Evolutionary conservation across 2,797 vertebrate genomes (phyloP).

Genomic region (Fringilla coelebs): DNA sequence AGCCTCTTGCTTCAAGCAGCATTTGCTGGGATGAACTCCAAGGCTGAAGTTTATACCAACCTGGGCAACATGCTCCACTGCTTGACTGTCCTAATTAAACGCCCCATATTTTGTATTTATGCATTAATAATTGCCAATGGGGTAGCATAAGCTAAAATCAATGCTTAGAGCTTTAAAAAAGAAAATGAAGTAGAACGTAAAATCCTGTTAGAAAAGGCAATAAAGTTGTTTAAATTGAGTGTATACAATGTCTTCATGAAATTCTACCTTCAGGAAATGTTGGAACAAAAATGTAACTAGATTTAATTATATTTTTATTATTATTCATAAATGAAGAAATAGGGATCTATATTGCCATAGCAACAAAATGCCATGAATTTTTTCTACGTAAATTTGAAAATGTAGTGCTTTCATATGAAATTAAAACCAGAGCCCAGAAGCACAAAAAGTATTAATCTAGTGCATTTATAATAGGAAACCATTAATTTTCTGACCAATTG

Average conservation of each 20-base stretch:
- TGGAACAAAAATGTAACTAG: conserved; percentile 13
- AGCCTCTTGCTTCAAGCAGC: not conserved
- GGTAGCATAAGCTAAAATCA: not conserved
- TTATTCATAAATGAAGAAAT: conserved; percentile 26
- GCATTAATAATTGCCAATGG: not conserved
- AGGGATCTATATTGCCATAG: not conserved
- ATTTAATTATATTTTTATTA: conserved; percentile 40
- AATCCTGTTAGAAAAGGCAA: not conserved
- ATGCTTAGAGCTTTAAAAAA: not conserved
- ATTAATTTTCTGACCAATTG: conserved; percentile 17
- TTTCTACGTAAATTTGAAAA: conserved; percentile 43
- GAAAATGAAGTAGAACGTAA: not conserved
- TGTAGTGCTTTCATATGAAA: not conserved
- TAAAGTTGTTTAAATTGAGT: conserved; percentile 10
- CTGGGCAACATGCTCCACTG: not conserved
- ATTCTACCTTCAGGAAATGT: conserved; percentile 16
- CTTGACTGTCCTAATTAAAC: not conserved
- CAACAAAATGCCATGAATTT: conserved; percentile 16
- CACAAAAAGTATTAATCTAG: not conserved
- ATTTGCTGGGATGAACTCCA: not conserved
- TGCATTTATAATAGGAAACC: not conserved
- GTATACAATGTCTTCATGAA: not conserved
- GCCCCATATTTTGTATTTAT: not conserved
- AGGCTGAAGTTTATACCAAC: not conserved
- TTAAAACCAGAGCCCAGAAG: not conserved